These are phyloP conservation scores for Pangasius djambal DNA, from an alignment of 2,797 vertebrate genomes.

Conservation along the genomic window DNA sequence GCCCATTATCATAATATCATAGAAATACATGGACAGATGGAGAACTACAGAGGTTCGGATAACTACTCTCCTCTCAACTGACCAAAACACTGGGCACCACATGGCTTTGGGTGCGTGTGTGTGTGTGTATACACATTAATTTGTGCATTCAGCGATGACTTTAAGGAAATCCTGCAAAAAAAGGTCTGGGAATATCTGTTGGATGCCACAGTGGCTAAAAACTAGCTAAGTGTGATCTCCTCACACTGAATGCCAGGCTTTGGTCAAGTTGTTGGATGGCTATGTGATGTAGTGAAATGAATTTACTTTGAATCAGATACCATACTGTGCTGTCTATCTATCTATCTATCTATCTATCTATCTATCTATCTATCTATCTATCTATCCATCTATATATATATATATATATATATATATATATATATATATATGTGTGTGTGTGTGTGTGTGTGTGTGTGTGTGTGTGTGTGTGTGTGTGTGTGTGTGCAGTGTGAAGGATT, in stretches of 20 bases:
- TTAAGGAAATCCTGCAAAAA: not conserved
- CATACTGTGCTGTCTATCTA: not conserved
- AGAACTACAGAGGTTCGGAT: not conserved
- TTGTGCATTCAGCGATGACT: not conserved
- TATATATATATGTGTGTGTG: no score
- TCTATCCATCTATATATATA: no score
- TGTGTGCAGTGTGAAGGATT: not conserved
- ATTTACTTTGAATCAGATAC: not conserved
- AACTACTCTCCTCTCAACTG: not conserved
- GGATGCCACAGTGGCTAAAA: not conserved
- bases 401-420: no score
- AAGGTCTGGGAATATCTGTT: not conserved
- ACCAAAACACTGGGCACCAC: not conserved
- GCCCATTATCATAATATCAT: not conserved
- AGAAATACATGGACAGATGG: not conserved
- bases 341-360: not conserved
- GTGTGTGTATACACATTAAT: not conserved
- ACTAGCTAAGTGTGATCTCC: not conserved
- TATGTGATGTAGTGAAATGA: not conserved
- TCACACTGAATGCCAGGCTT: not conserved
- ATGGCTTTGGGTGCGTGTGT: not conserved
- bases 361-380: not conserved
- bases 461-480: not conserved
- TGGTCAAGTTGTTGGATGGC: not conserved
- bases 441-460: no score